Evolutionary conservation across 1,140 invertebrate species (phyloP).

Genomic region (Atta texana): DNA sequence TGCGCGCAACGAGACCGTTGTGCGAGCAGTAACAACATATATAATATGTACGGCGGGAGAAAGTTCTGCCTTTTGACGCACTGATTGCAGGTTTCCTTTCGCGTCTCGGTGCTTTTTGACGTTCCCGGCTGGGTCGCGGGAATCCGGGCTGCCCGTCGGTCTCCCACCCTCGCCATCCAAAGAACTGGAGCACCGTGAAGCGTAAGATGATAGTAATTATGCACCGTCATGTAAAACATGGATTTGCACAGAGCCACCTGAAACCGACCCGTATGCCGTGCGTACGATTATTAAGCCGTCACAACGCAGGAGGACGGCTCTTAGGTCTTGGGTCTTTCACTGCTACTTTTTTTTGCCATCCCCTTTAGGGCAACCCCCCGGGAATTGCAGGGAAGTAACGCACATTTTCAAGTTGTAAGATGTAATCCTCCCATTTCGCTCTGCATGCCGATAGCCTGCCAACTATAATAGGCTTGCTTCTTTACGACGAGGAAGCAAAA

Average conservation of each 20-base stretch:
- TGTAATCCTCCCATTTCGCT: conserved; percentile 9
- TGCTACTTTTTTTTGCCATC: conserved; percentile 47
- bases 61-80: conserved; percentile 77
- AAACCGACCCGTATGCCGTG: conserved; percentile 13
- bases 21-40: conserved; percentile 35
- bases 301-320: conserved; percentile 59
- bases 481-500: not conserved
- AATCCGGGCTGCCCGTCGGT: conserved; percentile 51
- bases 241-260: conserved; percentile 75
- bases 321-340: conserved; percentile 40
- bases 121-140: conserved; percentile 47
- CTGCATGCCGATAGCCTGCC: conserved; percentile 14
- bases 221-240: conserved; percentile 76
- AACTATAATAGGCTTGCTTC: not conserved
- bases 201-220: conserved; percentile 81
- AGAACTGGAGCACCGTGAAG: conserved; percentile 80
- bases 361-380: not conserved
- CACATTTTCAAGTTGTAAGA: conserved; percentile 11
- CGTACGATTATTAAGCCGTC: conserved; percentile 80
- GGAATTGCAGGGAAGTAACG: conserved; percentile 26
- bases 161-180: conserved; percentile 58
- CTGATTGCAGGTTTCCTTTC: conserved; percentile 80
- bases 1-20: conserved; percentile 31
- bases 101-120: conserved; percentile 66
- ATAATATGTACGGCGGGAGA: conserved; percentile 63